These are phyloP conservation scores for Peromyscus polionotus DNA, from an alignment of 2,113 vertebrate genomes.

Conservation along the genomic window DNA sequence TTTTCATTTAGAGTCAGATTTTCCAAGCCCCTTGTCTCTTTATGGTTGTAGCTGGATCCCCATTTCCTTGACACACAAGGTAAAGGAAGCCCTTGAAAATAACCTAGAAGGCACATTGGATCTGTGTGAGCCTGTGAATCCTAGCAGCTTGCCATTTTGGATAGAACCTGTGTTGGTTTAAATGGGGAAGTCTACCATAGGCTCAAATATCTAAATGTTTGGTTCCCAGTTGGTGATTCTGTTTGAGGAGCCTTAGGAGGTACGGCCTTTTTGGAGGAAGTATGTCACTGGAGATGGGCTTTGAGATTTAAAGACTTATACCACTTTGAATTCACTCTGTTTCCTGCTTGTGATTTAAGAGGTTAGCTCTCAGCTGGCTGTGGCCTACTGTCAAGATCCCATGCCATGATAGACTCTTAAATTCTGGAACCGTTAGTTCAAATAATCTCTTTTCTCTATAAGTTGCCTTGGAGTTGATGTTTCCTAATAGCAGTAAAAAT, in stretches of 20 bases:
- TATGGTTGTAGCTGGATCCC: neutral
- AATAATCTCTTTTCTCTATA: neutral
- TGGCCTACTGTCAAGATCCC: neutral
- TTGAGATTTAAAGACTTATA: neutral
- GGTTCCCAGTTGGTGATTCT: neutral
- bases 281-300: neutral
- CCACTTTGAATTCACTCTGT: neutral
- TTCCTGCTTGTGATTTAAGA: neutral
- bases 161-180: neutral
- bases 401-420: neutral
- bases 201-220: neutral
- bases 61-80: neutral
- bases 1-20: neutral
- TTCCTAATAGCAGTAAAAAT: neutral
- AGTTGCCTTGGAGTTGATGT: neutral
- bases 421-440: neutral
- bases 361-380: neutral
- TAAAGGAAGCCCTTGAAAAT: neutral
- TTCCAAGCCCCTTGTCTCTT: neutral
- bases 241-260: neutral
- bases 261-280: neutral
- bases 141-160: neutral
- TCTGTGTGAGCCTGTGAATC: neutral
- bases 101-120: neutral
- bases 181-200: neutral